Evolutionary conservation across 2,797 vertebrate species (phyloP).

Genomic region (Poeciliopsis turneri): DNA sequence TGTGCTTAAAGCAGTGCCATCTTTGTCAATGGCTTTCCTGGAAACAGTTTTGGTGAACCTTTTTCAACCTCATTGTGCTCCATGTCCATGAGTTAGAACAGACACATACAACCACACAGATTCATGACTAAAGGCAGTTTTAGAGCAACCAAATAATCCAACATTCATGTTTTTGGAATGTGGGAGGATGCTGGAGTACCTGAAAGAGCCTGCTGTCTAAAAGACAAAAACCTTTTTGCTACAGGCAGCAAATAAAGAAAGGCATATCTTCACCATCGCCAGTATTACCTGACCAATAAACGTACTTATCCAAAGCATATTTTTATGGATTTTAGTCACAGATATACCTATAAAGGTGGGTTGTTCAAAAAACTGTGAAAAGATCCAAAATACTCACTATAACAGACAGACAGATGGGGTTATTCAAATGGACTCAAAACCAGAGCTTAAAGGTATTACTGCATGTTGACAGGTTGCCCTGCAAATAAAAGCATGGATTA

Average conservation of each 20-base stretch:
- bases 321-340: background rate
- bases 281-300: background rate
- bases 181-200: background rate
- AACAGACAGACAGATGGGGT: slow-evolving; percentile 1
- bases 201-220: background rate
- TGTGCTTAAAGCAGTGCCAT: background rate
- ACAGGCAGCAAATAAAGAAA: background rate
- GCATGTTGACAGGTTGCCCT: slow-evolving; percentile 4
- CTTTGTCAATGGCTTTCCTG: background rate
- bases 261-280: background rate
- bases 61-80: background rate
- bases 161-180: background rate
- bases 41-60: background rate
- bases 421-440: slow-evolving; percentile 1
- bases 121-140: background rate
- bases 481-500: slow-evolving; percentile 15
- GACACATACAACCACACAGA: background rate
- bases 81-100: background rate
- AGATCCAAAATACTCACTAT: background rate
- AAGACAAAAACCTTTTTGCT: background rate
- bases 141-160: background rate
- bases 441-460: slow-evolving; percentile 16
- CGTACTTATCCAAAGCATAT: background rate
- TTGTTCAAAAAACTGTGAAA: background rate
- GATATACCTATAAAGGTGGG: background rate